Conservation (phyloP, 2,888 invertebrate genomes). For the Oscheius sp. region DNA sequence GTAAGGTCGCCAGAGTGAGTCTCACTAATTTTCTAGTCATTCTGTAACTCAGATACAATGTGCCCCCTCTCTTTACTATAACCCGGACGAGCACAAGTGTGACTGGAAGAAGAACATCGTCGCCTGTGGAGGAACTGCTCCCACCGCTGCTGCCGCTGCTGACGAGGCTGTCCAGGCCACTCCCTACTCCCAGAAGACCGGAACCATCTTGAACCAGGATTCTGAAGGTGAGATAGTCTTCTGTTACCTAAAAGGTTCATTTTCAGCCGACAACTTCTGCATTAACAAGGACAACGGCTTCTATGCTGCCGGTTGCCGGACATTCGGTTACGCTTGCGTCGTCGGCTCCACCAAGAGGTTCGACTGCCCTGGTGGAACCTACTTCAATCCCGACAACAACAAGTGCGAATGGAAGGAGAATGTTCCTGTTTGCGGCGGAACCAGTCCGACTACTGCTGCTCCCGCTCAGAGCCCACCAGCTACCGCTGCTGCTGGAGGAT, state of each 20-base stretch:
- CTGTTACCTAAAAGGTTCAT: neutral
- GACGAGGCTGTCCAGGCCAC: neutral
- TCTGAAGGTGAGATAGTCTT: no score
- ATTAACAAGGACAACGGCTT: slow-evolving; percentile 45
- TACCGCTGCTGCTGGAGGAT: neutral
- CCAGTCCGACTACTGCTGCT: slow-evolving; percentile 32
- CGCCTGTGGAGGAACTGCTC: slow-evolving; percentile 51
- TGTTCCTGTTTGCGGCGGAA: slow-evolving; percentile 57
- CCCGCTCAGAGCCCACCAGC: slow-evolving; percentile 12
- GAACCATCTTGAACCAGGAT: neutral
- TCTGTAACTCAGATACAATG: slow-evolving; percentile 39
- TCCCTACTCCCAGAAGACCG: neutral
- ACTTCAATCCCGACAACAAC: slow-evolving; percentile 46
- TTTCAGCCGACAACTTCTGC: slow-evolving; percentile 38
- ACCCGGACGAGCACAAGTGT: slow-evolving; percentile 46
- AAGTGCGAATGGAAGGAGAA: slow-evolving; percentile 54
- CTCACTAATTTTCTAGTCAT: neutral
- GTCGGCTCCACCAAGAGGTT: slow-evolving; percentile 37
- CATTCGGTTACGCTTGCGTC: slow-evolving; percentile 43
- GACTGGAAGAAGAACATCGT: slow-evolving; percentile 48
- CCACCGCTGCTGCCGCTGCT: slow-evolving; percentile 9
- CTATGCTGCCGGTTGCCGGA: slow-evolving; percentile 44
- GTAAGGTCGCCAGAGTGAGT: neutral
- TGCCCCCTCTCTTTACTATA: slow-evolving; percentile 55
- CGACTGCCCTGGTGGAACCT: slow-evolving; percentile 57